Percentiles rank a stretch among this genome's conserved stretches.
Evolutionary conservation across 2,113 vertebrate species (phyloP).

Genomic region (Penelope pileata): DNA sequence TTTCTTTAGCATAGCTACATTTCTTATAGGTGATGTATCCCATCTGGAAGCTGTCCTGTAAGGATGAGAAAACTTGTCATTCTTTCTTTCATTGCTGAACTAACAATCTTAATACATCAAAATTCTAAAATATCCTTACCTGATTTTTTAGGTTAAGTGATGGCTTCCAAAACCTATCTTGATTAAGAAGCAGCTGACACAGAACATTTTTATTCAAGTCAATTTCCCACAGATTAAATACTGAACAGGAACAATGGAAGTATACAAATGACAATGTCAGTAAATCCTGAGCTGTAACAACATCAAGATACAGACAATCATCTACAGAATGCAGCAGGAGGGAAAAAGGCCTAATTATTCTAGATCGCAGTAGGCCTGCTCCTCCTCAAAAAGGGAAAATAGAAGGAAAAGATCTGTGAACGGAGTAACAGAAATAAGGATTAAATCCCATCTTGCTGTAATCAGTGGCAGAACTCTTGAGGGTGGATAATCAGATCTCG

Average conservation of each 20-base stretch:
- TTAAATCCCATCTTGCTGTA: not conserved
- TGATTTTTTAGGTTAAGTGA: not conserved
- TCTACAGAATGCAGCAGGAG: not conserved
- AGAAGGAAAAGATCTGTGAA: not conserved
- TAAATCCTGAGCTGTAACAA: not conserved
- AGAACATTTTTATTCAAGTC: not conserved
- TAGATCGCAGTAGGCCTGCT: not conserved
- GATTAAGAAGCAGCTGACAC: constrained; percentile 8
- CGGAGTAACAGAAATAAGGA: not conserved
- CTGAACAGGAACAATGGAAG: not conserved
- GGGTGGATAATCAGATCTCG: not conserved
- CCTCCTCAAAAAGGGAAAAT: not conserved
- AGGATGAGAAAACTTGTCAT: not conserved
- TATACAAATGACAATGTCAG: not conserved
- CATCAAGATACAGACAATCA: not conserved
- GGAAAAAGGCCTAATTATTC: not conserved
- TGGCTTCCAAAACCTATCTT: not conserved
- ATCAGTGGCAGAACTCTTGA: not conserved
- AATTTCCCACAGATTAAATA: not conserved
- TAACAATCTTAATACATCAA: not conserved
- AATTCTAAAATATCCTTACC: not conserved
- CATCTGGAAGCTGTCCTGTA: not conserved
- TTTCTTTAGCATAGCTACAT: not conserved
- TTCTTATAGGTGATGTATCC: not conserved
- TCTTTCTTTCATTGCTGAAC: constrained; percentile 7